Base-by-base conservation (phyloP, 2,113 vertebrate species). In the Pelobates fuscus region DNA sequence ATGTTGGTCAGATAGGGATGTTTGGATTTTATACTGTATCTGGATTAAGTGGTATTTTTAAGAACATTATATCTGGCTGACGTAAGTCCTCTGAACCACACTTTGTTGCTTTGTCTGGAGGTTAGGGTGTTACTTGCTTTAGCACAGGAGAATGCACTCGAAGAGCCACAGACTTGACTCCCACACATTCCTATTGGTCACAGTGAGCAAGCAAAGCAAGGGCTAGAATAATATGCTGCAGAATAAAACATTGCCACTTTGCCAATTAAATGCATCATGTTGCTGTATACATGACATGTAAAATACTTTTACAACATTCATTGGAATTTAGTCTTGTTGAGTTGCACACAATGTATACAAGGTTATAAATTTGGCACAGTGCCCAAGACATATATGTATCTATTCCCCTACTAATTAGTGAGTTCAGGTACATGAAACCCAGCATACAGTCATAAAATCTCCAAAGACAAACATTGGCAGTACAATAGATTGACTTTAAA, bases 111-210 rank as follows among this genome's bases (percentile, higher is more conserved):
- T 58, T 67, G 72, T 76, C 63, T 76, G 52, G 72, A 76, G 64
- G 72, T 76, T 76, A 67, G 72, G 72, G 64, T 76, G 72, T 76
- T 76, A 32, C 54, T 76, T 54, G 72, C 72, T 59, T 76, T 24
- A 76, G 55, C 54, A 49, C 72, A 76, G 67, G 72, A 52, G 63
- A 76, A 76, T 67, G 72, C 72, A 67, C 72, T 67, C 60, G 63
- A 76, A 52, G 72, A 76, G 67, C 72, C 72, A 67, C 72, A 76
- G 29, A 27, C 37, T 66, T 59, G 32, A 66, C 72, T 76, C 72
- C 72, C 72, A 76, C 72, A 76, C 25, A 32, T 67, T 76, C 72
- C 72, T 63, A 66, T 76, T 52, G 72, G 63, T 67, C 72, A 67
- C 37, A 29, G 63, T 59, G 62, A 74, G 37, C 63, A 76, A 67